Conservation (phyloP, 2,888 invertebrate genomes). For the Vandiemenella viatica region DNA sequence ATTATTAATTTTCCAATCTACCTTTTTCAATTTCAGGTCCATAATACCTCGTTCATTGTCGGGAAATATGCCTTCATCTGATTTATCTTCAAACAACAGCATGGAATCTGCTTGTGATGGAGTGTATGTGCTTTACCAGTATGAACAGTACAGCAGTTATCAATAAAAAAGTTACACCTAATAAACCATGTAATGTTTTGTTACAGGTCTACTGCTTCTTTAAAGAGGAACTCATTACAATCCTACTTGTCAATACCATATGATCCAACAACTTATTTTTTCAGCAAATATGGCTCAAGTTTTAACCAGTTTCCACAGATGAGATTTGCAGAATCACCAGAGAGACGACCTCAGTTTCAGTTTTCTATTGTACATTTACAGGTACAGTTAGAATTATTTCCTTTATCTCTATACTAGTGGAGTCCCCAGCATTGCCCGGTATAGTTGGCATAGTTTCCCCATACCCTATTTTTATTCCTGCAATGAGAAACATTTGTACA, state of each 20-base stretch:
- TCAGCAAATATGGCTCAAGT: conserved; percentile 81
- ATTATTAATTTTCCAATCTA: too few relatives aligned
- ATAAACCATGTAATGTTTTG: neutral
- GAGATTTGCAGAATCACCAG: conserved; percentile 57
- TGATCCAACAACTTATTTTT: conserved; percentile 74
- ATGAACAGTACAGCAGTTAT: too few relatives aligned
- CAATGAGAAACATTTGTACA: too few relatives aligned
- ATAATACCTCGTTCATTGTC: conserved; percentile 87
- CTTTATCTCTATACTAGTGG: too few relatives aligned
- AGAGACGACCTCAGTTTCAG: conserved; percentile 46
- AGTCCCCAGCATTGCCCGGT: too few relatives aligned
- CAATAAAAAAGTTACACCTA: too few relatives aligned
- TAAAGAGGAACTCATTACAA: conserved; percentile 10
- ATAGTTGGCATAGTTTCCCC: too few relatives aligned
- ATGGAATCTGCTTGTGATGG: conserved; percentile 6
- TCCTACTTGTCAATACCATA: conserved; percentile 37
- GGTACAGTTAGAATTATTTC: conserved; percentile 20
- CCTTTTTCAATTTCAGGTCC: conserved; percentile 54
- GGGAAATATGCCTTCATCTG: conserved; percentile 36
- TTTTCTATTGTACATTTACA: conserved; percentile 60
- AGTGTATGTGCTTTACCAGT: too few relatives aligned
- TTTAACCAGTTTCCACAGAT: conserved; percentile 80
- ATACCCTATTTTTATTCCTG: too few relatives aligned
- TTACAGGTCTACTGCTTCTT: conserved; percentile 2
- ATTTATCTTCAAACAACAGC: conserved; percentile 8